Evolutionary conservation across 1,140 invertebrate species (phyloP), one percentile per base, ranked within the genome.

Genomic region (Philotrypesis tridentata): DNA sequence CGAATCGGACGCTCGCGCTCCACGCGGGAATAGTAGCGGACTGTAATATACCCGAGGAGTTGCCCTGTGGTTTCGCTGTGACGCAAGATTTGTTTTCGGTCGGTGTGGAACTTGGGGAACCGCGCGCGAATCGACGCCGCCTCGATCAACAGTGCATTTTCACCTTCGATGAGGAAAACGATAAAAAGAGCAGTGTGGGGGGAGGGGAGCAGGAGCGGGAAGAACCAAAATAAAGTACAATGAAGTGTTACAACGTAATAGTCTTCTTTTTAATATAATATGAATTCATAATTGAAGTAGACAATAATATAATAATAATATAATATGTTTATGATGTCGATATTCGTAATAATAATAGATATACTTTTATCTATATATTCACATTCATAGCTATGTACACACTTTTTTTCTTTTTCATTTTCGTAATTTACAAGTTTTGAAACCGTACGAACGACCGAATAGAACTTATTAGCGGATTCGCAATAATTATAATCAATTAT

Each of bases 331-430:
- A 82, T 82, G 68, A 82, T 84, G 65, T 79, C 77, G 80, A 82
- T 79, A 82, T 33, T 82, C 77, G 55, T 84, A 87, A 86, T 84
- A 87, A 90, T 90, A 90, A 86, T 84, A 87, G 90, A 90, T 89
- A 88, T 88, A 55, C 6, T 55, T 91, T 89, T 88, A 89, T 92
- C 89, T 90, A 91, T 90, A 91, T 91, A 91, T 92, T 91, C 90
- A 92, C 90, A 92, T 91, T 91, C 84, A 92, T 86, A 89, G 86
- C 86, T 92, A 92, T 92, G 83, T 92, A 92, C 91, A 92, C 75
- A 85, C 84, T 80, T 85, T 86, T 65, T 83, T 78, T 61, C 27
- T n/a, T 65, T 65, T 83, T 78, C 40, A n/a, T n/a, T 65, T 87
- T 88, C 27, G 27, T 89, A 90, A 88, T 91, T 89, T 91, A 92